Base-by-base conservation (phyloP, 1,140 invertebrate genomes). In the Calosoma granatense region DNA sequence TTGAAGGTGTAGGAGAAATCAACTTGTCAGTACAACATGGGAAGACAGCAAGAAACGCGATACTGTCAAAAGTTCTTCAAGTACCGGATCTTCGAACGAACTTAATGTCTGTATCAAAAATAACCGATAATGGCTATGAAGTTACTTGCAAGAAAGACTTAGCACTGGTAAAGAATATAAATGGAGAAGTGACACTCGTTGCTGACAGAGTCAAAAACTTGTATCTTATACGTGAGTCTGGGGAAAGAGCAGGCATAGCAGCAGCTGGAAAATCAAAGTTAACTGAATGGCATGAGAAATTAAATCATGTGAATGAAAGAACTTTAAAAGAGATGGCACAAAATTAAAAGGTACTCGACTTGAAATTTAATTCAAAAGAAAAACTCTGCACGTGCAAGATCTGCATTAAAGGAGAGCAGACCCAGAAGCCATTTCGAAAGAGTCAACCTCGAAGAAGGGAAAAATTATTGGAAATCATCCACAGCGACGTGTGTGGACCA, bases 401-500 rank as follows among this genome's bases (percentile, higher is more conserved):
- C 2, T 51, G 21, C 26, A 20, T 15, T 14, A 54, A 54, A 15
- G 41, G 20, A 20, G 26, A 23, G 20, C 14, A 56, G n/a, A 17
- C 26, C 14, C 17, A 53, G n/a, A 4, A 56, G 53, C 9, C 20
- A 22, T 4, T 17, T 14, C 26, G 19, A 15, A 14, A 20, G 12
- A 12, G 17, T 3, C 22, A 53, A 51, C 20, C 23, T n/a, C 20
- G 3, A 21, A 22, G 41, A 51, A n/a, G 2, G 1, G 20, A 14
- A 12, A 53, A 64, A 55, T 47, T 62, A 19, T 60, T 64, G 30
- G 56, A 70, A 56, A 41, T 64, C n/a, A 58, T 71, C 15, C 67
- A 69, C 51, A 56, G 55, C 17, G 68, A 71, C 57, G 39, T 72
- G 2, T 66, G 64, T 54, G 67, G 67, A n/a, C 65, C 66, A 22